Conservation (phyloP, 2,113 vertebrate species). For the Notothenia rossii region DNA sequence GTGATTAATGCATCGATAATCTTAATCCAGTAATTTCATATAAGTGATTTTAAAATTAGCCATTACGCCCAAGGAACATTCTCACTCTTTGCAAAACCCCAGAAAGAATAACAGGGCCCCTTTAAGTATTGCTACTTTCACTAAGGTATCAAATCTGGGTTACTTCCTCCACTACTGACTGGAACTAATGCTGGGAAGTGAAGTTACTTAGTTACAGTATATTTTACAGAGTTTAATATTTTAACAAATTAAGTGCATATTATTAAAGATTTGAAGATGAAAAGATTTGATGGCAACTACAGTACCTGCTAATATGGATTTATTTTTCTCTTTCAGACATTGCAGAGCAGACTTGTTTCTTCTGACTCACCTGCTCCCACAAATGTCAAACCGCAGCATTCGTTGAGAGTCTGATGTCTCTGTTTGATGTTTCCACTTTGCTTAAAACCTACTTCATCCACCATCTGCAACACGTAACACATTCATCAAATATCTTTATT, state of each 20-base stretch:
- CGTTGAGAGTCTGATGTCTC: background rate
- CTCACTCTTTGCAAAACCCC: too few species aligned
- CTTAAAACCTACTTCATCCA: background rate
- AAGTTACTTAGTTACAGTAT: background rate
- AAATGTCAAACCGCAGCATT: slow-evolving; percentile 17
- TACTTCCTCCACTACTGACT: too few species aligned
- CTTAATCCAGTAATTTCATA: too few species aligned
- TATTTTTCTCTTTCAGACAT: background rate
- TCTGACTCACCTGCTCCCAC: slow-evolving; percentile 1
- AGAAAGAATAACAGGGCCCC: too few species aligned
- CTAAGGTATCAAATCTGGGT: too few species aligned
- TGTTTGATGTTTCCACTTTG: background rate
- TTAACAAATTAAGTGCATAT: background rate
- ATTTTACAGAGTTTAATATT: slow-evolving; percentile 2
- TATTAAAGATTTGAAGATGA: background rate
- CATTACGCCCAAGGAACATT: too few species aligned
- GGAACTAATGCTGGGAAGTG: slow-evolving; percentile 24
- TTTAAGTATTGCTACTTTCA: too few species aligned
- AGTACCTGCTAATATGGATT: background rate
- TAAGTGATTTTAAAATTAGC: too few species aligned
- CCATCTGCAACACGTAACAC: slow-evolving; percentile 7
- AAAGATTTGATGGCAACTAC: background rate
- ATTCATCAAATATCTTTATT: slow-evolving; percentile 13
- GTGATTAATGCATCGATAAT: too few species aligned
- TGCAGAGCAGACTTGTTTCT: slow-evolving; percentile 3